A percentile compares a stretch with the other conserved stretches of the same genome.
These are phyloP conservation scores for Trachymyrmex cornetzi DNA, from an alignment of 1,140 invertebrate genomes.

Conservation along the genomic window DNA sequence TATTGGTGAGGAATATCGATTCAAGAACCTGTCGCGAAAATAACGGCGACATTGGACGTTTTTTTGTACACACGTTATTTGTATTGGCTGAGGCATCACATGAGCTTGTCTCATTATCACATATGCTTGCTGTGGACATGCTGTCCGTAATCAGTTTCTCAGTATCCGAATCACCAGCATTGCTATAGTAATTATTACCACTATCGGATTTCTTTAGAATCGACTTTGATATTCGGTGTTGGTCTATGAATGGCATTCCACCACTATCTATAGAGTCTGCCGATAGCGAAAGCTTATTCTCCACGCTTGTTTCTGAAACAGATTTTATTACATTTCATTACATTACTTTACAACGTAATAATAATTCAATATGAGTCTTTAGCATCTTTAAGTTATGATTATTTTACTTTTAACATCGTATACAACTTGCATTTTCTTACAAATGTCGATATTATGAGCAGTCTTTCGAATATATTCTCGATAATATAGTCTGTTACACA, in stretches of 20 bases:
- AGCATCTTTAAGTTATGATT: not conserved
- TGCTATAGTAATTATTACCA: constrained; percentile 84
- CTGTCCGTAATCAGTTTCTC: constrained; percentile 92
- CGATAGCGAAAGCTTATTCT: constrained; percentile 91
- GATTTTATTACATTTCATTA: constrained; percentile 19
- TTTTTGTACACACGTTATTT: constrained; percentile 79
- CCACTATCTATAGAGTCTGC: constrained; percentile 90
- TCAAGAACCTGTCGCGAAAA: constrained; percentile 83
- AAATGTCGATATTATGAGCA: too few relatives aligned
- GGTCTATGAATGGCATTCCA: constrained; percentile 89
- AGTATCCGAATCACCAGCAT: constrained; percentile 90
- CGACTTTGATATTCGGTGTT: constrained; percentile 90
- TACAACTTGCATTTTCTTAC: not conserved
- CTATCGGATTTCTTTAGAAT: constrained; percentile 93
- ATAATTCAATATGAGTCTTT: not conserved
- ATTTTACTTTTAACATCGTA: not conserved
- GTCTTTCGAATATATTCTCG: too few relatives aligned
- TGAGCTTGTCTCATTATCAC: constrained; percentile 85
- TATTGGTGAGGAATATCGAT: constrained; percentile 84
- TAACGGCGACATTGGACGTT: constrained; percentile 80
- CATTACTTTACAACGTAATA: not conserved
- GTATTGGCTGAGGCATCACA: constrained; percentile 79
- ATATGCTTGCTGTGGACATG: constrained; percentile 86
- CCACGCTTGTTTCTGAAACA: constrained; percentile 87
- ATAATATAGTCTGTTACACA: too few relatives aligned